phyloP scores from a whole-genome alignment of 2,888 invertebrate species.

The Pegoplata infirma region DNA sequence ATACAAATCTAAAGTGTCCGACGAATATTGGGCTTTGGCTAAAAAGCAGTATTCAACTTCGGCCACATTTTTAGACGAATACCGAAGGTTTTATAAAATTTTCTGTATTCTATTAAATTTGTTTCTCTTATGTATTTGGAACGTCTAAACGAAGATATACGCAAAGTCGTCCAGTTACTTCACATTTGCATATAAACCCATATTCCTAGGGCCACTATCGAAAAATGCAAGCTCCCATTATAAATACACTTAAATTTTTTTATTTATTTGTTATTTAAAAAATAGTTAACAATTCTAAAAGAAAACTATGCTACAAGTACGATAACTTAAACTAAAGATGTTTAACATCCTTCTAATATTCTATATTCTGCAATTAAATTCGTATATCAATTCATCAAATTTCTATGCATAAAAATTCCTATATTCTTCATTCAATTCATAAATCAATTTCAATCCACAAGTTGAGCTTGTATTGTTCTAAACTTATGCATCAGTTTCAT shows the following conservation, averaged over 20 bases:
- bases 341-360: slow-evolving; percentile 4
- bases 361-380: background rate
- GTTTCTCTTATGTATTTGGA: too few species aligned
- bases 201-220: too few species aligned
- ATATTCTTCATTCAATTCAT: background rate
- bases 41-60: too few species aligned
- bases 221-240: too few species aligned
- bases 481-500: slow-evolving; percentile 14
- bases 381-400: background rate
- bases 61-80: too few species aligned
- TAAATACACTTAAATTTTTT: background rate
- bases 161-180: too few species aligned
- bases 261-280: background rate
- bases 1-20: too few species aligned
- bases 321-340: background rate
- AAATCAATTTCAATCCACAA: background rate
- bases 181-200: too few species aligned
- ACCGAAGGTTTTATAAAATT: too few species aligned
- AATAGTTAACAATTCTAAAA: slow-evolving; percentile 21
- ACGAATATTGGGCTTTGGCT: too few species aligned
- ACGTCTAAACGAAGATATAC: too few species aligned
- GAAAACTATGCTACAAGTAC: background rate
- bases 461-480: background rate
- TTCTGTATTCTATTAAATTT: too few species aligned
- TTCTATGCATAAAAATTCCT: background rate